Evolutionary conservation across 2,113 vertebrate species (phyloP), one percentile per base, ranked within the genome.

Genomic region (Cololabis saira): DNA sequence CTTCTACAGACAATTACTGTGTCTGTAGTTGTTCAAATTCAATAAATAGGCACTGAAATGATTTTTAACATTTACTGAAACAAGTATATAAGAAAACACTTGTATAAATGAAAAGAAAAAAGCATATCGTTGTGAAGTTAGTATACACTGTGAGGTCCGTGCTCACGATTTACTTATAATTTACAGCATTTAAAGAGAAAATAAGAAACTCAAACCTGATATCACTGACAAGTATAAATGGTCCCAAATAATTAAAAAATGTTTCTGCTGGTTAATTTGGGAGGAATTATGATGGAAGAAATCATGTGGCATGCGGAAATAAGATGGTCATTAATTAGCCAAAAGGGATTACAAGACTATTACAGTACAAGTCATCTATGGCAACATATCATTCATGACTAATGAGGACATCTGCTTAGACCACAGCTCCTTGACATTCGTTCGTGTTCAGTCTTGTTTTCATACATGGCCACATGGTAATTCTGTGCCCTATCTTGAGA

Each of bases 361-460:
- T 76, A 79, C 55, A 62, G 66, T 58, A 40, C 43, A 69, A 40
- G 71, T 76, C 65, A 61, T 71, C 65, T 71, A 58, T 65, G 66
- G 75, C 78, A 83, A 65, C 61, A 61, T 55, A 67, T 51, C 73
- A 85, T 67, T 83, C 62, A 43, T 48, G 64, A 85, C 77, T 85
- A 87, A 82, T 61, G 52, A 82, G 79, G 61, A 84, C 86, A 84
- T 84, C 79, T 86, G 78, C 67, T 73, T 64, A 55, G 74, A 70
- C 51, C 56, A 60, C 17, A 27, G 61, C 59, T 68, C 69, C 67
- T 60, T 65, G 22, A 45, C 63, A 76, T 61, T 56, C 47, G 41
- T 52, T 41, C 42, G 24, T 41, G 43, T 68, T 76, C 72, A 58
- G 67, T 64, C 76, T 57, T 60, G 55, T 61, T 67, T 73, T 71